Percentiles rank a stretch among this genome's conserved stretches.
phyloP scores from a whole-genome alignment of 2,888 invertebrate species.

The Hydropsyche betteni region DNA sequence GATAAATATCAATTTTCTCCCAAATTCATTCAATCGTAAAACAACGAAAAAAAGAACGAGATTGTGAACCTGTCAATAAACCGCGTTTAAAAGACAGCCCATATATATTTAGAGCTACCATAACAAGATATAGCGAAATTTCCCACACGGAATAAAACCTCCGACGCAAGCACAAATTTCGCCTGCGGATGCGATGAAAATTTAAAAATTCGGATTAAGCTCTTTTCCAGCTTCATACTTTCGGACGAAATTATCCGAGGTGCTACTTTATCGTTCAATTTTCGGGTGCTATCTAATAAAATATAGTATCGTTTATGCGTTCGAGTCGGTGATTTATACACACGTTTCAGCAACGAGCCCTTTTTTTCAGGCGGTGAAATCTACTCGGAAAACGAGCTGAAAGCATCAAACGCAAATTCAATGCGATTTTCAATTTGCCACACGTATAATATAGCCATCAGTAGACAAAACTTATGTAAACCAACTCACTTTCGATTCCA shows the following conservation, averaged over 20 bases:
- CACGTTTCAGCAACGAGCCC: neutral
- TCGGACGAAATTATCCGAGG: constrained; percentile 4
- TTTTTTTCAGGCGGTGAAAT: constrained; percentile 13
- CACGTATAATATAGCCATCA: neutral
- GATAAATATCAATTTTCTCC: constrained; percentile 23
- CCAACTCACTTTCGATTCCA: no score
- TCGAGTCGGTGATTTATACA: neutral
- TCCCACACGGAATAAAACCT: no score
- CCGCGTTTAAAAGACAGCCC: no score
- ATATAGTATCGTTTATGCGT: constrained; percentile 2
- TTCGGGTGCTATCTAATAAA: constrained; percentile 7
- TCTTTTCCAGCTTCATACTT: neutral
- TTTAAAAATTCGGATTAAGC: no score
- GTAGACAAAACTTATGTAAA: no score
- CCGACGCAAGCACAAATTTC: no score
- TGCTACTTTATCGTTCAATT: constrained; percentile 27
- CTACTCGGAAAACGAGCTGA: neutral
- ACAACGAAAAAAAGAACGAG: no score
- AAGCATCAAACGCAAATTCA: constrained; percentile 41
- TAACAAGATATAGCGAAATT: no score
- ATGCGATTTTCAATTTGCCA: constrained; percentile 45
- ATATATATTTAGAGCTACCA: no score
- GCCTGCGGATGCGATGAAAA: no score
- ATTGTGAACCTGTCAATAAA: no score
- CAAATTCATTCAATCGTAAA: neutral